Base-by-base conservation (phyloP, 2,888 invertebrate species). In the Ectemnius cavifrons region DNA sequence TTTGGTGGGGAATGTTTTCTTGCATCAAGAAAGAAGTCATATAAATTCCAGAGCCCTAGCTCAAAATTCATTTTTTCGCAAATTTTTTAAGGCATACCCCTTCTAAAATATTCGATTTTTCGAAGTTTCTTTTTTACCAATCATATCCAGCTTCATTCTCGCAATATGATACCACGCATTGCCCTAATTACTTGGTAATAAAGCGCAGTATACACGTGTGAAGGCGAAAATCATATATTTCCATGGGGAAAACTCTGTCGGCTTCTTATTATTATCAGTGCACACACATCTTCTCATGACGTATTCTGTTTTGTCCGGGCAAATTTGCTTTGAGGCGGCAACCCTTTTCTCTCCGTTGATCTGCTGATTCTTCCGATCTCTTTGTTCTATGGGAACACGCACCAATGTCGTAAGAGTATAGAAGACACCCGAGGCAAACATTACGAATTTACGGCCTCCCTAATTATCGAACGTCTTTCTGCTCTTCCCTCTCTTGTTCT, bases 271-370 rank as follows among this genome's bases (percentile, higher is more conserved):
- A 37, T 56, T n/a, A 27, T 37, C n/a, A 60, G 68, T 63, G 59
- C 69, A 71, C 66, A 71, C 62, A 60, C 47, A n/a, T 27, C 27
- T 16, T n/a, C 20, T 11, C 61, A 58, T 74, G 77, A 71, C 75
- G 72, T 64, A 4, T 11, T 61, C 58, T 64, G 46, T 57, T 68
- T 73, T 28, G 27, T 73, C 62, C 71, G 62, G 45, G 64, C 72
- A 80, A 83, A 78, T 79, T 80, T 77, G 59, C 81, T 49, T 49
- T 0, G 3, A 71, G 81, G 70, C 76, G 84, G 78, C 71, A 62
- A 77, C 57, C 74, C 79, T 84, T 84, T 81, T 72, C 67, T 60
- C 58, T 61, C 46, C 72, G 8, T 79, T 63, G 63, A 72, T 77
- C 70, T 72, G 67, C 60, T 47, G 56, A 28, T 66, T 23, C 37